A percentile compares a stretch with the other conserved stretches of the same genome.
Conservation (phyloP, 2,113 vertebrate species). For the Scophthalmus maximus region DNA sequence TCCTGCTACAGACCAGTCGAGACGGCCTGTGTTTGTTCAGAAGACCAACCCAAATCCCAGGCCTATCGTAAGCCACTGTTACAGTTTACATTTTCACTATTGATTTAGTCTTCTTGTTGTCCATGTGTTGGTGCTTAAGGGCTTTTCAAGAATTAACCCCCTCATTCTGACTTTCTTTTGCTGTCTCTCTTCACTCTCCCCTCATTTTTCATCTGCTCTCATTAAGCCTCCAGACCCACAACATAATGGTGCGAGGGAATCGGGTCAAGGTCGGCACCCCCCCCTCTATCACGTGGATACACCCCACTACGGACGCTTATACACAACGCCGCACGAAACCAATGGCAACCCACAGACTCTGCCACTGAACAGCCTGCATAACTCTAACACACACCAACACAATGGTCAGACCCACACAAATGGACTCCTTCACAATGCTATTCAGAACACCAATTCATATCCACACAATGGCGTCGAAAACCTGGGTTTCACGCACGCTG, state of each 20-base stretch:
- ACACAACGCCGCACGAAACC: slow-evolving; percentile 26
- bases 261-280: slow-evolving; percentile 55
- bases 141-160: slow-evolving; percentile 37
- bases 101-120: slow-evolving; percentile 50
- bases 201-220: slow-evolving; percentile 49
- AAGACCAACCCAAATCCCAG: slow-evolving; percentile 61
- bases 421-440: slow-evolving; percentile 38
- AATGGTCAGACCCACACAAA: slow-evolving; percentile 48
- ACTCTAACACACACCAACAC: slow-evolving; percentile 38
- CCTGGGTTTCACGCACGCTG: slow-evolving; percentile 41
- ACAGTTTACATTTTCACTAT: slow-evolving; percentile 46
- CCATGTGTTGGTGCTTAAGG: slow-evolving; percentile 37
- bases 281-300: slow-evolving; percentile 44
- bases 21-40: slow-evolving; percentile 30
- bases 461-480: slow-evolving; percentile 68
- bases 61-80: slow-evolving; percentile 63
- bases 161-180: slow-evolving; percentile 42
- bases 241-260: slow-evolving; percentile 49
- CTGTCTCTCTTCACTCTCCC: slow-evolving; percentile 29
- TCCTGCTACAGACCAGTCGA: slow-evolving; percentile 57
- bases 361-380: slow-evolving; percentile 26
- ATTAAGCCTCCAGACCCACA: slow-evolving; percentile 68
- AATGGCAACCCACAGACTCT: slow-evolving; percentile 36
- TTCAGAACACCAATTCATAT: slow-evolving; percentile 59
- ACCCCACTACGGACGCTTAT: slow-evolving; percentile 12